phyloP scores from a whole-genome alignment of 2,113 vertebrate species.

The Otis tarda region DNA sequence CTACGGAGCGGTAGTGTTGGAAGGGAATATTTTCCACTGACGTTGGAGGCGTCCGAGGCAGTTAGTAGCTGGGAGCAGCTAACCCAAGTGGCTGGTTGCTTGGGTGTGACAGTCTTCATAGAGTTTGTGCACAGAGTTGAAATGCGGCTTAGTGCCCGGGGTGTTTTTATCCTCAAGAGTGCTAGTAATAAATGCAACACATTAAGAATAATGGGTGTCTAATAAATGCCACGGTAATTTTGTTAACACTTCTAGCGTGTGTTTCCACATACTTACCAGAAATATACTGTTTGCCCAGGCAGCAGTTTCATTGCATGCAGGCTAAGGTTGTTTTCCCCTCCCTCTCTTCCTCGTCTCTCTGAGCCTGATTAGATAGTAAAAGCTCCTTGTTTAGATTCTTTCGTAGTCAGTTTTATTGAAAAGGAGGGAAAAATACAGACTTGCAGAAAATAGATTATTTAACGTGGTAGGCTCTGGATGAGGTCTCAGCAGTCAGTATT shows the following conservation, averaged over 20 bases:
- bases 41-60: rapidly evolving
- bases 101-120: neutral
- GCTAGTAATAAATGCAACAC: neutral
- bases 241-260: neutral
- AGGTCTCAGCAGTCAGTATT: neutral
- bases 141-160: neutral
- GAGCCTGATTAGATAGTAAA: neutral
- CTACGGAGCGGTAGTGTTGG: neutral
- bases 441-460: neutral
- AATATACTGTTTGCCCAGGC: neutral
- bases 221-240: neutral
- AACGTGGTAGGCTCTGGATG: neutral
- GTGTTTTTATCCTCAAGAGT: neutral
- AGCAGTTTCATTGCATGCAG: neutral
- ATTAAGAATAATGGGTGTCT: neutral
- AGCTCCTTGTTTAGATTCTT: neutral
- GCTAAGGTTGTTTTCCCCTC: neutral
- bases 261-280: neutral
- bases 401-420: neutral
- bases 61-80: neutral
- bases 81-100: neutral
- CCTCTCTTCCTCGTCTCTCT: neutral
- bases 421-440: neutral
- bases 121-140: neutral
- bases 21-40: neutral